These are phyloP conservation scores for Cryptotis parvus DNA, from an alignment of 2,113 vertebrate species.

Conservation along the genomic window DNA sequence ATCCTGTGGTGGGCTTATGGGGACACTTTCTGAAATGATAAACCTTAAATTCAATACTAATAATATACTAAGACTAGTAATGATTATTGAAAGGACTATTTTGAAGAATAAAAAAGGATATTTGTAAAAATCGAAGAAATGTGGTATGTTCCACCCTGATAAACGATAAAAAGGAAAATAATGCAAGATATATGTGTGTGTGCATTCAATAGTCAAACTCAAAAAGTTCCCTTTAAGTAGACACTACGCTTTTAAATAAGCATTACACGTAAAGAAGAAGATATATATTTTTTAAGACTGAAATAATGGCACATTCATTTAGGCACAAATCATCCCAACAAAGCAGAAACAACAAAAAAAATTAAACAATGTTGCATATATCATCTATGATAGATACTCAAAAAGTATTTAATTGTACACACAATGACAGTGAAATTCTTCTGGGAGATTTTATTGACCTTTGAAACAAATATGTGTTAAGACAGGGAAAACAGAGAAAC, in stretches of 20 bases:
- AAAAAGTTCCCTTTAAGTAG: slow-evolving; percentile 44
- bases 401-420: not conserved
- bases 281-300: not conserved
- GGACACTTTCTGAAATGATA: slow-evolving; percentile 35
- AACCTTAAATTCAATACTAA: slow-evolving; percentile 40
- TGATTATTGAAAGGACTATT: slow-evolving; percentile 33
- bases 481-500: slow-evolving; percentile 35
- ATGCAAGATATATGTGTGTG: not conserved
- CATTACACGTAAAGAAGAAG: slow-evolving; percentile 22
- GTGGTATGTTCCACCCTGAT: not conserved
- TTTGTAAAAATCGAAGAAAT: slow-evolving; percentile 25
- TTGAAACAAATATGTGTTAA: slow-evolving; percentile 53
- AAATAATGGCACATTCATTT: slow-evolving; percentile 31
- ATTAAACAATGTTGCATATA: not conserved
- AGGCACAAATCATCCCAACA: slow-evolving; percentile 19
- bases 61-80: slow-evolving; percentile 13
- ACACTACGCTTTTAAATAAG: not conserved
- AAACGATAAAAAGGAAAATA: slow-evolving; percentile 35
- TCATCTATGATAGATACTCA: slow-evolving; percentile 34
- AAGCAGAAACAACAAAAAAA: slow-evolving; percentile 40
- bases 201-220: not conserved
- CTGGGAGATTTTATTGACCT: slow-evolving; percentile 29
- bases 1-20: slow-evolving; percentile 13
- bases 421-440: slow-evolving; percentile 22
- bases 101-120: slow-evolving; percentile 46